These are phyloP conservation scores for Albula glossodonta DNA, from an alignment of 2,113 vertebrate genomes.

Conservation along the genomic window DNA sequence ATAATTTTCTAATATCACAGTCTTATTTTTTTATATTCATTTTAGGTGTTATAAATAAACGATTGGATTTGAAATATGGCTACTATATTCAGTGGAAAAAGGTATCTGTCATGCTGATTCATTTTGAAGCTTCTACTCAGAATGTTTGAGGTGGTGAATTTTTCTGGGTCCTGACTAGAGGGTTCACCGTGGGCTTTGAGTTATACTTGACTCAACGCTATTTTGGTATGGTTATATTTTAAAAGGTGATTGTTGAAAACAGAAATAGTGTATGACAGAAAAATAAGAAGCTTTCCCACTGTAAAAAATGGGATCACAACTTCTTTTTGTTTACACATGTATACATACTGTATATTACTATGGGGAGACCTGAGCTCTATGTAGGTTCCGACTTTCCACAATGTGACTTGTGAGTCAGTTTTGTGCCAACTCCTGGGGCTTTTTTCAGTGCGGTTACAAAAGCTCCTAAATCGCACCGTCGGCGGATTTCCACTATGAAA, in stretches of 20 bases:
- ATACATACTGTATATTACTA: neutral
- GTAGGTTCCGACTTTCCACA: neutral
- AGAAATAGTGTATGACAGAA: neutral
- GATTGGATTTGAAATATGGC: no score
- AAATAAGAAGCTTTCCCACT: no score
- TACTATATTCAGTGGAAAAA: no score
- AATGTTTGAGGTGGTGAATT: neutral
- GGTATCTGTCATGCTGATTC: neutral
- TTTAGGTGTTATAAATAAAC: no score
- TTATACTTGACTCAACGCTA: neutral
- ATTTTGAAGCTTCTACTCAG: neutral
- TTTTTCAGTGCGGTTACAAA: slow-evolving; percentile 2
- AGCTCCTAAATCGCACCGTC: slow-evolving; percentile 47
- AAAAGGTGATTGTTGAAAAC: neutral
- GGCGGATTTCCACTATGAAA: slow-evolving; percentile 52
- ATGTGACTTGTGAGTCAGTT: neutral
- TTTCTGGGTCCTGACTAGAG: neutral
- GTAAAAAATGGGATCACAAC: no score
- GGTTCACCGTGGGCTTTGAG: neutral
- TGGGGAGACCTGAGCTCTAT: neutral
- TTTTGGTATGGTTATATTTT: neutral
- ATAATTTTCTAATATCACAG: no score
- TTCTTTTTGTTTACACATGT: no score
- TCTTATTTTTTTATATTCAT: no score
- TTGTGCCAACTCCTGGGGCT: neutral